These are phyloP conservation scores for Fulica atra DNA, from an alignment of 2,113 vertebrate genomes.

Conservation along the genomic window DNA sequence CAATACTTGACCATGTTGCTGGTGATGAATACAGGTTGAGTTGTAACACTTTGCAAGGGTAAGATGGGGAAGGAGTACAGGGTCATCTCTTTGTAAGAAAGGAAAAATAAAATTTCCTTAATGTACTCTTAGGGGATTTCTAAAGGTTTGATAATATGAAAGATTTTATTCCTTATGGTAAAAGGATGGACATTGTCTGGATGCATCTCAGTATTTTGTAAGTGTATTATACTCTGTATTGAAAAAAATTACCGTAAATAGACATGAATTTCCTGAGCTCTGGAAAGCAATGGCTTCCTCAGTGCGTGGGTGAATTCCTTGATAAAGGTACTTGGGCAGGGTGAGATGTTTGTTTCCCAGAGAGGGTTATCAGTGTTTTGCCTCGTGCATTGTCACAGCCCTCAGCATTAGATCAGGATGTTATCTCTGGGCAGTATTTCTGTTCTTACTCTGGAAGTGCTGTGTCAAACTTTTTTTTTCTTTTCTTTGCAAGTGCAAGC, in stretches of 20 bases:
- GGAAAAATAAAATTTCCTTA: neutral
- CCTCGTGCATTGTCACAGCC: neutral
- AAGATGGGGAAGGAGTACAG: neutral
- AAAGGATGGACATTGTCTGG: neutral
- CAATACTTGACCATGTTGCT: neutral
- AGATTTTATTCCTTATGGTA: neutral
- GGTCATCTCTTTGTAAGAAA: neutral
- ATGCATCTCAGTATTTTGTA: neutral
- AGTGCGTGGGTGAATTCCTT: neutral
- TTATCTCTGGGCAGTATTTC: neutral
- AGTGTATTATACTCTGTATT: neutral
- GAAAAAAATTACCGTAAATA: neutral
- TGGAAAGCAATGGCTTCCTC: neutral
- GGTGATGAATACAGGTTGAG: neutral
- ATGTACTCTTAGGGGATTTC: accelerated
- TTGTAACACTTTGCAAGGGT: neutral
- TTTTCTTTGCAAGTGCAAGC: neutral
- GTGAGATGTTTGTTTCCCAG: neutral
- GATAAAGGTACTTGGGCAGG: neutral
- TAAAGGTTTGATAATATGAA: neutral
- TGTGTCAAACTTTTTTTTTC: neutral
- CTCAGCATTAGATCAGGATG: neutral
- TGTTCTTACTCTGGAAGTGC: neutral
- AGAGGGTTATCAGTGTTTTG: neutral
- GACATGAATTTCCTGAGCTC: neutral